Base-by-base conservation (phyloP, 2,797 vertebrate genomes). In the Trachops cirrhosus region DNA sequence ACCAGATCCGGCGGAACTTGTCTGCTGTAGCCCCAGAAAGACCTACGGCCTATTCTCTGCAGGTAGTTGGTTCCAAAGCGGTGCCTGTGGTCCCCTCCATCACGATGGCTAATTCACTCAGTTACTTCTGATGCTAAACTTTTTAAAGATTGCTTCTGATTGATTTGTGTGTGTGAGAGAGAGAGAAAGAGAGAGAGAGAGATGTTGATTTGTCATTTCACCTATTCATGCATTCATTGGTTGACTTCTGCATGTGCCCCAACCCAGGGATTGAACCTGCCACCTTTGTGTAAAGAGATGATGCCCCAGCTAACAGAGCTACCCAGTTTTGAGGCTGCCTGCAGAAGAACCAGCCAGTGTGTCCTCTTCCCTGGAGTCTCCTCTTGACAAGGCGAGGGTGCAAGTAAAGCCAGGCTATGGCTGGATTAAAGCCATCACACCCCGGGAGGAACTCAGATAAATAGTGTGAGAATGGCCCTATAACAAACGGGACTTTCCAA, bases 401-500 rank as follows among this genome's bases (percentile, higher is more conserved):
- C 19, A 24, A 59, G 5, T 9, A 0, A 41, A 18, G 12, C 3
- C 46, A 75, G 26, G 26, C 6, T 26, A 16, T n/a, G n/a, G 9
- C 22, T 87, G 26, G 54, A 46, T 29, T 9, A 62, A 82, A 87
- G 22, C 41, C 64, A 75, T 12, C 9, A 48, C 9, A 71, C 9
- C 18, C 22, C 2, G 3, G 26, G 21, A 67, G 48, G 41, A 82
- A 34, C 22, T 62, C 26, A 57, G 57, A 39, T 39, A 52, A 82
- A 77, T 52, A n/a, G 32, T 26, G 59, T 54, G 44, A 92, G 37
- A 46, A 44, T 6, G 79, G 22, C 39, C 54, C 10, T 32, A 2
- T 9, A 32, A 24, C 0, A 8, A 26, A 19, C 0, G 10, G 29
- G 6, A 11, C n/a, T 84, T 86, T 34, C 44, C 26, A 59, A 22